Evolutionary conservation across 2,888 invertebrate species (phyloP), one percentile per base, ranked within the genome.

Genomic region (Synergus japonicus): DNA sequence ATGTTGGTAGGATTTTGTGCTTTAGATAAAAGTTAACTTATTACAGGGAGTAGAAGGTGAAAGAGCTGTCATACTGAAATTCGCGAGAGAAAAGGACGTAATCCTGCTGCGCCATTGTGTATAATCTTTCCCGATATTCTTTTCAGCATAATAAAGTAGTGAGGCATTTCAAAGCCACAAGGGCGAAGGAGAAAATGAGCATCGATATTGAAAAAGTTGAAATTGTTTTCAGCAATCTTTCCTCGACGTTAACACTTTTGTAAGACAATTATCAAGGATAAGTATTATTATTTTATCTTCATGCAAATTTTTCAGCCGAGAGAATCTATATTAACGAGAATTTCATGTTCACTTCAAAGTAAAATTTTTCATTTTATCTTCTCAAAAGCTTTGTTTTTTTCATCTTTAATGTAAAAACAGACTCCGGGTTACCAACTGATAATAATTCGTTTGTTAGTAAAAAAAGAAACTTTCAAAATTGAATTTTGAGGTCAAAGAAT

Each of bases 181-280:
- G 67, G 22, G 67, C 8, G 22, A 22, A 46, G 13, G 22, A 13
- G n/a, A n/a, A 65, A 44, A 66, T 18, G 12, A 44, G 18, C 66
- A 66, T 43, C 43, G 43, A 67, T 67, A 67, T 67, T 67, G 67
- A 67, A 67, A 67, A 67, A 67, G 67, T 67, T 67, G 18, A 67
- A 67, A 67, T 67, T 67, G 46, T 67, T 67, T 67, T 13, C 44
- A 29, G 22, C 22, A 67, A 67, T 67, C 15, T 67, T 44, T 4
- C 18, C 12, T 22, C 46, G 22, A 46, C 44, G 46, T 22, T 67
- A 67, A 67, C 67, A 46, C 13, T 46, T 46, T 67, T 46, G 22
- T 46, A 67, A 18, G 22, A 46, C 22, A 22, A 46, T 46, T 46
- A 67, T 46, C 49, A 49, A 49, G 15, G 5, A 49, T 15, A 49